Conservation (phyloP, 2,797 vertebrate species). For the Dryobates pubescens region DNA sequence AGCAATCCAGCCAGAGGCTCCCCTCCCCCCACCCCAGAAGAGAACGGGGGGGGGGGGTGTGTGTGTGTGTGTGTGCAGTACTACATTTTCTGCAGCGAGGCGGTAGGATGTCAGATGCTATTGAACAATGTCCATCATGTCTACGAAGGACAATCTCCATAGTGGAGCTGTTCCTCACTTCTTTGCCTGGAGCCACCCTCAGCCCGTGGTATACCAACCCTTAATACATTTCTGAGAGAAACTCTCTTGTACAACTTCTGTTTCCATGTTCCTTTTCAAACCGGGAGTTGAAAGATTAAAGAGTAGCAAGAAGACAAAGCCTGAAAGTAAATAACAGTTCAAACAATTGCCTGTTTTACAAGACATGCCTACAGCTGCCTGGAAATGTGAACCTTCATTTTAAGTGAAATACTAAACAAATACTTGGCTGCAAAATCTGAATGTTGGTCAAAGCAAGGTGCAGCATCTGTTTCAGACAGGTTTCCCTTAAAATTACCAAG, state of each 20-base stretch:
- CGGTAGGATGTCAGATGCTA: neutral
- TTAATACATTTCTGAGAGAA: neutral
- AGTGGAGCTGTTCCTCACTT: neutral
- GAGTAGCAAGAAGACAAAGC: neutral
- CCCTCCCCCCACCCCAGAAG: neutral
- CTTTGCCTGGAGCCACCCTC: neutral
- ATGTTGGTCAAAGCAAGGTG: neutral
- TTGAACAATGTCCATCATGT: neutral
- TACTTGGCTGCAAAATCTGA: neutral
- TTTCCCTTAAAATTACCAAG: neutral
- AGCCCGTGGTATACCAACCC: neutral
- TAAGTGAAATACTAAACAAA: neutral
- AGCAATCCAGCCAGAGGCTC: neutral
- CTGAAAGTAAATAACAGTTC: neutral
- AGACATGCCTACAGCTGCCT: neutral
- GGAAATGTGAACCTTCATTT: neutral
- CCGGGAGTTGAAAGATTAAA: neutral
- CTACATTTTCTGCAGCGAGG: neutral
- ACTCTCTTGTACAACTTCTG: constrained; percentile 11
- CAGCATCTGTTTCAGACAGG: neutral
- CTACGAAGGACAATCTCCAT: neutral
- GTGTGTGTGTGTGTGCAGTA: neutral
- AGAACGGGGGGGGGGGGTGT: too few species aligned
- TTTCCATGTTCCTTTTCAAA: neutral
- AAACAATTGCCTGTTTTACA: neutral